Base-by-base conservation (phyloP, 1,140 invertebrate genomes). In the Yoshiicerus persimilis region DNA sequence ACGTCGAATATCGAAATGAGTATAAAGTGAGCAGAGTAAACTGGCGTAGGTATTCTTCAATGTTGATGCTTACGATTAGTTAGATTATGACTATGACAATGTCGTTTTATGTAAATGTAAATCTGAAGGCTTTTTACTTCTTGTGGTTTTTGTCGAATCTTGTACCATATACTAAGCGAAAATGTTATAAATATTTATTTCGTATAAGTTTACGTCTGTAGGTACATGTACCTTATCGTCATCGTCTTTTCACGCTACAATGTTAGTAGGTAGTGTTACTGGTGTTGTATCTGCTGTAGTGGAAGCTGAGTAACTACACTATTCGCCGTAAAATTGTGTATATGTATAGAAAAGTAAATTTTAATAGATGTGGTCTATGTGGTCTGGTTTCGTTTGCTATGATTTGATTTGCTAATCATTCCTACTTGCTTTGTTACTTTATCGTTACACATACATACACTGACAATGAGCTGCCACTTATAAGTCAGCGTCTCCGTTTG, bases 391-490 rank as follows among this genome's bases (percentile, higher is more conserved):
- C 32, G 75, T 36, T 38, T 36, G 75, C 13, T 80, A 23, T 38
- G 75, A 80, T 80, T 80, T 80, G 75, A 80, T 80, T 80, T 80
- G 32, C 16, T 80, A 80, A 36, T 80, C 30, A 80, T 38, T 80
- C 38, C 75, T 80, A 80, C 75, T 20, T 36, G 75, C 32, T 13
- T 80, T 36, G 34, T 25, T 70, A 70, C 23, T 77, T 77, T 77
- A 77, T 77, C 4, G 32, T 9, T 80, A 16, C 13, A 30, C 30
- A 70, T 10, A 56, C n/a, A 56, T 56, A 56, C n/a, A 56, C 75
- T 80, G 75, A 80, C 75, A 80, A 80, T 80, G 75, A 80, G 32
- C 75, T 80, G 75, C 75, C 75, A 80, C 75, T 80, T 34, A 32
- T 36, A 38, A 80, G 30, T 80, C 75, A 34, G 38, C 75, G 32